phyloP scores from a whole-genome alignment of 2,113 vertebrate genomes.

The Otis tarda region DNA sequence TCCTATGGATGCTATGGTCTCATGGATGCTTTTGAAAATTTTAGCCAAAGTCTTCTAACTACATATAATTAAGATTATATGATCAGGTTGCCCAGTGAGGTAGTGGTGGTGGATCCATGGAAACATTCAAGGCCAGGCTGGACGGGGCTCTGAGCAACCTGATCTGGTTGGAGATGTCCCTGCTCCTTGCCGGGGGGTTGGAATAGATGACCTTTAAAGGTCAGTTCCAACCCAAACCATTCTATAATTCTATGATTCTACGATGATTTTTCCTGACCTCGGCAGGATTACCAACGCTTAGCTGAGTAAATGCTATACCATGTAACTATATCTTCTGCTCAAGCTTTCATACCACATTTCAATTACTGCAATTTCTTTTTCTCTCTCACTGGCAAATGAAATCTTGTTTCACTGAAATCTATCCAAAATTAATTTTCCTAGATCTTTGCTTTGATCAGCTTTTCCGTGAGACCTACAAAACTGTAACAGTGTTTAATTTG shows the following conservation, averaged over 20 bases:
- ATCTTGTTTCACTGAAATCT: slow-evolving; percentile 15
- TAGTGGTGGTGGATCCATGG: no score
- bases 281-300: background rate
- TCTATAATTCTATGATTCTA: background rate
- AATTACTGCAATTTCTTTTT: slow-evolving; percentile 27
- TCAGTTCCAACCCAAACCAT: no score
- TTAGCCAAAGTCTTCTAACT: background rate
- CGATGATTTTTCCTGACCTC: background rate
- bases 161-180: no score
- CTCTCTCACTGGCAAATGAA: background rate
- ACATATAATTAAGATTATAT: background rate
- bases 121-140: no score
- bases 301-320: background rate
- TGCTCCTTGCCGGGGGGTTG: no score
- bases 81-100: no score
- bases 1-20: background rate
- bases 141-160: no score
- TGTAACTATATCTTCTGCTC: background rate
- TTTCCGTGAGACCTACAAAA: background rate
- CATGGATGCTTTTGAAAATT: background rate
- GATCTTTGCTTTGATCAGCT: slow-evolving; percentile 42
- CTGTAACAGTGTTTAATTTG: background rate
- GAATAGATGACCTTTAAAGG: no score
- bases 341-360: background rate
- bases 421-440: slow-evolving; percentile 43